A percentile compares a stretch with the other conserved stretches of the same genome.
phyloP scores from a whole-genome alignment of 2,113 vertebrate genomes.

The Corvus hawaiiensis region DNA sequence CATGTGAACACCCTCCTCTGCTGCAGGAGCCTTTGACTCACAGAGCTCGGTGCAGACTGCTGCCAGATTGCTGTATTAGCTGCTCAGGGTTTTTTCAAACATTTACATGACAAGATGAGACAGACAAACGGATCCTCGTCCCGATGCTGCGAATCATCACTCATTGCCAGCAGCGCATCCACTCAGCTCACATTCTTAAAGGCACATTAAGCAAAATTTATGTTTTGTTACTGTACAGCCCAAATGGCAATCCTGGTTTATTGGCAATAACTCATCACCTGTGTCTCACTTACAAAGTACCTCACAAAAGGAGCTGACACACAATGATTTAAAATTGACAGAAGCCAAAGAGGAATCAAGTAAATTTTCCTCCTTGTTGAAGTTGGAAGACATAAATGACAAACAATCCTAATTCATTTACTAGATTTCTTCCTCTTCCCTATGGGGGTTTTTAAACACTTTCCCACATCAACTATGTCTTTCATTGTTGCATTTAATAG shows the following conservation, averaged over 20 bases:
- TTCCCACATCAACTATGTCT: background rate
- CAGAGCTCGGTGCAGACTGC: background rate
- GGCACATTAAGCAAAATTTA: background rate
- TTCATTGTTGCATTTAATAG: background rate
- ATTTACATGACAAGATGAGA: background rate
- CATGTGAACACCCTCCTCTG: background rate
- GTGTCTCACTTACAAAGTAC: background rate
- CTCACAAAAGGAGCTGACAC: background rate
- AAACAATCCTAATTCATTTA: background rate
- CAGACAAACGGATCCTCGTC: constrained; percentile 16
- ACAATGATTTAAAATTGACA: background rate
- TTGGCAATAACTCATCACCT: background rate
- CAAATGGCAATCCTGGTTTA: background rate
- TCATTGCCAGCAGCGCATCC: background rate
- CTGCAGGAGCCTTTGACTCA: background rate
- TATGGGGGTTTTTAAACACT: background rate
- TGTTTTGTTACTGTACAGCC: background rate
- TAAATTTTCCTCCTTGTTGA: background rate
- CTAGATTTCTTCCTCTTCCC: background rate
- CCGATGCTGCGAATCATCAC: background rate
- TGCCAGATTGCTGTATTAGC: background rate
- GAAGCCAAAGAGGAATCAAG: background rate
- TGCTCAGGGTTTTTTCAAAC: background rate
- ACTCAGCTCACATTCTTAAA: constrained; percentile 1
- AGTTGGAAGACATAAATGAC: background rate